These are phyloP conservation scores for Hippopotamus amphibius DNA, from an alignment of 2,113 vertebrate species.

Conservation along the genomic window DNA sequence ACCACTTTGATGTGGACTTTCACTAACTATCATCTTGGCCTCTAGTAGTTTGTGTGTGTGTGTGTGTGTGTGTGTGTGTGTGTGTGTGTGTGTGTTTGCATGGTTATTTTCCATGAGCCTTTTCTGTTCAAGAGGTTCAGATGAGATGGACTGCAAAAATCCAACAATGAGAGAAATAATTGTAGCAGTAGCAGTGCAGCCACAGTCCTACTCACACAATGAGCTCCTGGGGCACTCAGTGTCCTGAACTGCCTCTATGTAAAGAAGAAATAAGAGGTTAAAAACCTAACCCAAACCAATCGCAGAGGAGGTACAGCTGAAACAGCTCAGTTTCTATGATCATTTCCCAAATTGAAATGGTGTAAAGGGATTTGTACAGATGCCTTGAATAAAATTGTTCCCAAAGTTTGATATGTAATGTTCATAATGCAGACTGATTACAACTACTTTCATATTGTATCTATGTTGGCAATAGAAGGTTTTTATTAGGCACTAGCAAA, in stretches of 20 bases:
- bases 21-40: neutral
- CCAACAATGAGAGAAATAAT: neutral
- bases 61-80: neutral
- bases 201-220: too few relatives aligned
- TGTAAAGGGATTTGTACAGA: neutral
- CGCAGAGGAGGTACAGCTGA: neutral
- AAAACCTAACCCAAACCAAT: neutral
- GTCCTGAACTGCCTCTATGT: neutral
- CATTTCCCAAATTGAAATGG: neutral
- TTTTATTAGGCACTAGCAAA: slow-evolving; percentile 70
- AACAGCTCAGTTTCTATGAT: neutral
- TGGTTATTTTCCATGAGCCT: neutral
- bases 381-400: slow-evolving; percentile 20
- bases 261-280: neutral
- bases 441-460: neutral
- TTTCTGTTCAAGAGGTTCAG: neutral
- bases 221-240: neutral
- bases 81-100: neutral
- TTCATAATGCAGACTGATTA: slow-evolving; percentile 29
- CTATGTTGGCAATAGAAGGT: slow-evolving; percentile 51
- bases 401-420: neutral
- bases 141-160: neutral
- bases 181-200: neutral
- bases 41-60: neutral
- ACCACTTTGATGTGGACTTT: neutral